phyloP scores from a whole-genome alignment of 2,113 vertebrate genomes.

The Coptodon bakossiorum region DNA sequence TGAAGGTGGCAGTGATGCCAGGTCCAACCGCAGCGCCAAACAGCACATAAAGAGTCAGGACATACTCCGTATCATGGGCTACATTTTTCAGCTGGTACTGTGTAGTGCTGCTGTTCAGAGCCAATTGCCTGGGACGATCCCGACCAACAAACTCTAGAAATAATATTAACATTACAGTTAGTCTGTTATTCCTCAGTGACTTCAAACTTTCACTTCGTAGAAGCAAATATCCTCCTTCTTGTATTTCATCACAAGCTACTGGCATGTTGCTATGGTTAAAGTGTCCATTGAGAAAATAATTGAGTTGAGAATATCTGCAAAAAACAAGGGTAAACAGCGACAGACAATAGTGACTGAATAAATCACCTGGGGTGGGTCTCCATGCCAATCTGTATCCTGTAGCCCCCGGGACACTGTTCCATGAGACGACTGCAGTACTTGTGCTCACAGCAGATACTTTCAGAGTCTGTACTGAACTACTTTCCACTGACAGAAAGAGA shows the following conservation, averaged over 20 bases:
- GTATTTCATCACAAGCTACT: background rate
- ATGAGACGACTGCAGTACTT: slow-evolving; percentile 72
- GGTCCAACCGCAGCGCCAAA: slow-evolving; percentile 79
- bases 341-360: background rate
- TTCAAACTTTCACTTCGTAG: background rate
- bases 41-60: slow-evolving; percentile 83
- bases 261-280: background rate
- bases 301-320: background rate
- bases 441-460: slow-evolving; percentile 75
- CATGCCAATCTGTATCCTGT: slow-evolving; percentile 83
- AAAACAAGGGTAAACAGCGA: background rate
- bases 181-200: background rate
- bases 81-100: slow-evolving; percentile 72
- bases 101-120: slow-evolving; percentile 72
- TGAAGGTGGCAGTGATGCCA: slow-evolving; percentile 79
- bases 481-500: slow-evolving; percentile 74
- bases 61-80: slow-evolving; percentile 80
- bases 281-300: background rate
- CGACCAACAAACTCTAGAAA: slow-evolving; percentile 75
- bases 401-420: slow-evolving; percentile 81
- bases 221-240: background rate
- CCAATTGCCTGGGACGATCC: slow-evolving; percentile 79
- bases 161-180: background rate
- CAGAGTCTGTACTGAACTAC: slow-evolving; percentile 77
- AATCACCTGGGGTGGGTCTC: slow-evolving; percentile 82